phyloP scores from a whole-genome alignment of 1,140 invertebrate species.

The Drosophila nigrodunni region DNA sequence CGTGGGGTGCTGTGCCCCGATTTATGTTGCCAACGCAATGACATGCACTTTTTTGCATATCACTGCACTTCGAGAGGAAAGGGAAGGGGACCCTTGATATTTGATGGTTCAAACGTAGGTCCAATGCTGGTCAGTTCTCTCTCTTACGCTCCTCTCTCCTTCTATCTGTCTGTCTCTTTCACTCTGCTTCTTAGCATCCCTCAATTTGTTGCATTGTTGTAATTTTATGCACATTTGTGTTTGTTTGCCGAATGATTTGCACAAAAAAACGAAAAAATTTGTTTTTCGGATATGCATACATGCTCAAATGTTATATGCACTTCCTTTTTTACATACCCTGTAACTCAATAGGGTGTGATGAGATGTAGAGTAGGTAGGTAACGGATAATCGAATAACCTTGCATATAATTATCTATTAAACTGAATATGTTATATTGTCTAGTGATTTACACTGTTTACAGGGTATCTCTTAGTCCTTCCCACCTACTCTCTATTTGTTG shows the following conservation, averaged over 20 bases:
- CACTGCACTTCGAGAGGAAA: slow-evolving; percentile 60
- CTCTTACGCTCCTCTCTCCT: background rate
- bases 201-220: slow-evolving; percentile 79
- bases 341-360: background rate
- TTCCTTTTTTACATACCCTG: slow-evolving; percentile 16
- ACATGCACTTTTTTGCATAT: slow-evolving; percentile 82
- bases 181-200: slow-evolving; percentile 59
- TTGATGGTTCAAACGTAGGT: slow-evolving; percentile 39
- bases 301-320: slow-evolving; percentile 10
- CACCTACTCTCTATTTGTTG: background rate
- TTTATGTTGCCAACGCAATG: slow-evolving; percentile 74
- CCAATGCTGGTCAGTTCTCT: slow-evolving; percentile 29
- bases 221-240: slow-evolving; percentile 82
- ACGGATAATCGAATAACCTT: no score
- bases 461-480: background rate
- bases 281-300: slow-evolving; percentile 62
- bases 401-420: no score
- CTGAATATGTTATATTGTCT: no score
- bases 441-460: background rate
- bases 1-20: background rate
- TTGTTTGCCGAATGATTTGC: slow-evolving; percentile 82
- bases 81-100: slow-evolving; percentile 55
- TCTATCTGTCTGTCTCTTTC: slow-evolving; percentile 4
- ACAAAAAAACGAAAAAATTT: slow-evolving; percentile 72
- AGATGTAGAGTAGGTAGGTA: no score